Base-by-base conservation (phyloP, 2,113 vertebrate genomes). In the Clupea harengus region DNA sequence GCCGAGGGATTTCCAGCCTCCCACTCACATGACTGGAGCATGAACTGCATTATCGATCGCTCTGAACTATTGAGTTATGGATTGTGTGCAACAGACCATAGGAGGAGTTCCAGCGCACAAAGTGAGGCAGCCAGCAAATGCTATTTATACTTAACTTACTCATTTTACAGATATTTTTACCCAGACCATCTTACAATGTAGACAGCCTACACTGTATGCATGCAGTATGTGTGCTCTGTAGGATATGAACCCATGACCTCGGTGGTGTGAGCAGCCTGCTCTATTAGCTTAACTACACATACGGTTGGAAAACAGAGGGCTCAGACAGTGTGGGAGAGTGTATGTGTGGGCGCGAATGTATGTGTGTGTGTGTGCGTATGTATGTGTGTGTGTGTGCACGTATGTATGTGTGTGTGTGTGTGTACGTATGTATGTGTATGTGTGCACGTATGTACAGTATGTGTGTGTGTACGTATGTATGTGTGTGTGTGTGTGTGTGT, bases 41-140 rank as follows among this genome's bases (percentile, higher is more conserved):
- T 64, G 60, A 46, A 67, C 44, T 22, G 15, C 47, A 50, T 85
- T 45, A 60, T 83, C 25, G 64, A 81, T 81, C 67, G 64, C 32
- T 39, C 18, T 15, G 20, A 5, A 39, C 32, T 13, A 15, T 32
- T 78, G 13, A 78, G 72, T 11, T 78, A 78, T 78, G 72, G 72
- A 44, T 78, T 78, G 72, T 75, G 28, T 28, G 5, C 25, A 75
- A 72, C 64, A 4, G 25, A 72, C 25, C 9, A 8, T 3, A 32
- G 11, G 2, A 13, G 15, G 28, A 39, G 20, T 15, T 39, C 28
- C 28, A 75, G 67, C 7, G 11, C 67, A 75, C 28, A 75, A 0
- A 2, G 9, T 32, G 28, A 75, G n/a, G 7, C 8, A 67, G 72
- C 10, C 10, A 75, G 72, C 4, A 13, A 39, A 15, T 75, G 28